A percentile compares a stretch with the other conserved stretches of the same genome.
phyloP scores from a whole-genome alignment of 1,140 invertebrate species.

The Mactra quadrangularis region DNA sequence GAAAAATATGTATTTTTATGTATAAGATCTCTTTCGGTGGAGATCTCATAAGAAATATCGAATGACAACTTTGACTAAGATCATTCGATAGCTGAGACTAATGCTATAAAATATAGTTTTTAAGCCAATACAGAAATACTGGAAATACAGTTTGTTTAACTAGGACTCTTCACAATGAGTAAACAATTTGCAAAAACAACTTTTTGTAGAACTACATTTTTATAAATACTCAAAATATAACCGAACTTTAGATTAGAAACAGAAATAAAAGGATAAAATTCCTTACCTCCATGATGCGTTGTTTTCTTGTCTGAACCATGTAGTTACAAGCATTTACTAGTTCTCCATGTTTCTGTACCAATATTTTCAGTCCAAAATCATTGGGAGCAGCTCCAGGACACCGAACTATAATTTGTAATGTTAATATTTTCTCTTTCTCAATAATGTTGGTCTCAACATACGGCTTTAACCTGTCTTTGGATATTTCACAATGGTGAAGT shows the following conservation, averaged over 20 bases:
- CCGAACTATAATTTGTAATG: conserved; percentile 23
- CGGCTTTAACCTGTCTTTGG: conserved; percentile 1
- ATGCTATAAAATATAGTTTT: too few species aligned
- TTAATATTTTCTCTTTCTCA: background rate
- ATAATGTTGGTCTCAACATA: conserved; percentile 10
- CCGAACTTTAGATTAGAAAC: background rate
- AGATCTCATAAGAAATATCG: too few species aligned
- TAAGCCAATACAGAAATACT: too few species aligned
- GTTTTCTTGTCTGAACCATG: conserved; percentile 7
- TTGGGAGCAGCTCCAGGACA: conserved; percentile 7
- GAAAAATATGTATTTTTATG: background rate
- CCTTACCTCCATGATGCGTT: conserved; percentile 38
- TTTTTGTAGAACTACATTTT: too few species aligned
- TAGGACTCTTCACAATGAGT: too few species aligned
- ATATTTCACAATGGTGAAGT: conserved; percentile 15
- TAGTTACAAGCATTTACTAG: conserved; percentile 45
- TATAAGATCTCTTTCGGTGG: background rate
- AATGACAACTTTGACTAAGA: too few species aligned
- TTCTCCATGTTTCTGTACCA: conserved; percentile 1
- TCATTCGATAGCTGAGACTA: too few species aligned
- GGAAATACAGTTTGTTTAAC: too few species aligned
- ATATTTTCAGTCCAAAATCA: conserved; percentile 33
- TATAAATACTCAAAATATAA: too few species aligned
- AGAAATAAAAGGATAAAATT: background rate
- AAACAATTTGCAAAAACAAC: too few species aligned